Conservation (phyloP, 2,797 vertebrate genomes). For the Pelodytes ibericus region DNA sequence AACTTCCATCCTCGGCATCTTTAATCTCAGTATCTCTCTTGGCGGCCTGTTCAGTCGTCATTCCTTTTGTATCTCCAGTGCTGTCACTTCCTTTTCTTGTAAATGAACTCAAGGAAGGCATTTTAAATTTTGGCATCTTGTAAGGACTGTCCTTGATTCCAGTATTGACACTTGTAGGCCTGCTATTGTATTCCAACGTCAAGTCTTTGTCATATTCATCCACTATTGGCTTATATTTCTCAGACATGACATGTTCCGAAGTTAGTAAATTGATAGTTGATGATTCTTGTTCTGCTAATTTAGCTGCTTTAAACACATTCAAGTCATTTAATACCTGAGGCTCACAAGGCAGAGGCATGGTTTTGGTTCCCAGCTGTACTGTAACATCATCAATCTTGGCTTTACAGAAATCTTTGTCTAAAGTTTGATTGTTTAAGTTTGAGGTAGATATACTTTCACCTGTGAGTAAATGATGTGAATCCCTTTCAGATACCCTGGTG, state of each 20-base stretch:
- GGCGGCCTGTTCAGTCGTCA: background rate
- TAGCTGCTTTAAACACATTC: background rate
- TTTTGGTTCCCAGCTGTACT: background rate
- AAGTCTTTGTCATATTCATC: slow-evolving; percentile 3
- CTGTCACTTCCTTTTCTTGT: slow-evolving; percentile 59
- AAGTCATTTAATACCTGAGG: background rate
- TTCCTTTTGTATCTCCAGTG: slow-evolving; percentile 13
- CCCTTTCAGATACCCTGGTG: background rate
- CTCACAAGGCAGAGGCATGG: background rate
- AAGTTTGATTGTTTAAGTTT: background rate
- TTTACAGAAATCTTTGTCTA: background rate
- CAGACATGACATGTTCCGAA: background rate
- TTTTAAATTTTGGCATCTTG: slow-evolving; percentile 67
- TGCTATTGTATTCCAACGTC: background rate
- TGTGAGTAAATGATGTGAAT: background rate
- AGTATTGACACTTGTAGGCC: slow-evolving; percentile 6
- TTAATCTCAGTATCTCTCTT: slow-evolving; percentile 13
- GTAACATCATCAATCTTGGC: background rate
- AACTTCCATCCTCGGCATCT: background rate
- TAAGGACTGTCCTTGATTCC: slow-evolving; percentile 61
- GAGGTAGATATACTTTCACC: background rate
- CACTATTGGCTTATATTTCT: background rate
- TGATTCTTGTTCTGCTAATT: background rate
- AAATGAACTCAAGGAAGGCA: slow-evolving; percentile 66
- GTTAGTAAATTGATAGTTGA: background rate